Evolutionary conservation across 2,113 vertebrate species (phyloP), one percentile per base, ranked within the genome.

Genomic region (Nipponia nippon): DNA sequence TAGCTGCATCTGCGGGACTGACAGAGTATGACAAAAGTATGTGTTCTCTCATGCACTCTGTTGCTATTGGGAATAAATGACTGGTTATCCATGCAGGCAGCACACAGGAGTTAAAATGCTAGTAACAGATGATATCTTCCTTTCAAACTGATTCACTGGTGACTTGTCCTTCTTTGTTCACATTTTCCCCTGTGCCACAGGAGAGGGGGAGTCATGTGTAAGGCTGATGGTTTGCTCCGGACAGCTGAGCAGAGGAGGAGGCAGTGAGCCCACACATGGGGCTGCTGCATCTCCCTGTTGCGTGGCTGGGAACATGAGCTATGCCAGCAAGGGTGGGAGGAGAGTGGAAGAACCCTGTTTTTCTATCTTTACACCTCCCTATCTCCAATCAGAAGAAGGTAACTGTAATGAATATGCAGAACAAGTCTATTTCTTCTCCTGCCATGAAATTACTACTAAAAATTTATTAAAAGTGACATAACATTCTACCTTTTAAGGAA

Each of bases 221-320:
- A 66, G 42, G 19, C 12, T 27, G 46, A 19, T 53, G 25, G 21
- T 16, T 94, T 71, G 13, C 38, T 67, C 6, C 50, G 46, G 40
- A 36, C 36, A 66, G 22, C 2, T 46, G 75, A 76, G 40, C 29
- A 69, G 47, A 70, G 58, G 30, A 62, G 32, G 30, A 62, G n/a
- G 8, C 10, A 11, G 14, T 16, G 18, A 42, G 23, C 36, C 27
- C 11, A 44, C 4, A 5, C 11, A 2, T 7, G 34, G 21, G n/a
- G 29, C n/a, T 65, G 36, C 36, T 56, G 36, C 10, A 5, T 5
- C 16, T 55, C 32, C 62, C 27, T 0, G 0, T 13, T 44, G 2
- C 27, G 11, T 4, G 26, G 30, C 40, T 49, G 63, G 26, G 23
- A 93, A 78, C 13, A 17, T 10, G 36, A 70, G 11, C 55, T 82